Conservation (phyloP, 2,888 invertebrate genomes). For the Folsomia candida region DNA sequence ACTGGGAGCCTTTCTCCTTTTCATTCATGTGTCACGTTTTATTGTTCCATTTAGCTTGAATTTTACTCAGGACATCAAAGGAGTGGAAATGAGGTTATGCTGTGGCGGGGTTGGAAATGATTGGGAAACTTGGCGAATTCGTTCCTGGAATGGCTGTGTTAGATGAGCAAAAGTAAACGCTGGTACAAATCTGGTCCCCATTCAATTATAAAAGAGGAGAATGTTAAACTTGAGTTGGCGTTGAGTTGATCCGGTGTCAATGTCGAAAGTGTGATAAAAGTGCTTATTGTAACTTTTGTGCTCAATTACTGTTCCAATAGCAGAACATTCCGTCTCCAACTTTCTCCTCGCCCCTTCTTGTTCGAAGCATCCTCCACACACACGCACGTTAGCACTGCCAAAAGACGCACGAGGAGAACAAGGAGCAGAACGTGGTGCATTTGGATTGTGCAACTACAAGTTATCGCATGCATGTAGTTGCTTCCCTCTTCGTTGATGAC, state of each 20-base stretch:
- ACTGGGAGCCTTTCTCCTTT: not conserved
- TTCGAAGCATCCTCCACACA: constrained; percentile 21
- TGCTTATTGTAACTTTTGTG: not conserved
- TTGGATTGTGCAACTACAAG: too few species aligned
- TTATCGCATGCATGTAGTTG: too few species aligned
- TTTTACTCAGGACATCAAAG: not conserved
- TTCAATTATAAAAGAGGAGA: too few species aligned
- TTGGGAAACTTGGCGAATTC: not conserved
- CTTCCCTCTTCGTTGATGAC: too few species aligned
- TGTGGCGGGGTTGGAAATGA: not conserved
- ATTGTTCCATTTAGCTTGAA: not conserved
- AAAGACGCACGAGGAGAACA: too few species aligned
- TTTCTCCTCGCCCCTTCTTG: not conserved
- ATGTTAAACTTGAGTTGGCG: too few species aligned
- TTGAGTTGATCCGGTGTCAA: not conserved
- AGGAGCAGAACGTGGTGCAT: too few species aligned
- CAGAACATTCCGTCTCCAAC: not conserved
- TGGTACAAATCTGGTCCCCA: too few species aligned
- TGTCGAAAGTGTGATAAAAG: not conserved
- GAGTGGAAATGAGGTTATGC: not conserved
- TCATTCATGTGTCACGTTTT: not conserved
- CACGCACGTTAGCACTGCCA: too few species aligned
- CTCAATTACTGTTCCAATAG: not conserved
- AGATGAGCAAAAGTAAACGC: too few species aligned
- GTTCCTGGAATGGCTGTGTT: too few species aligned